Percentiles rank a stretch among this genome's conserved stretches.
phyloP scores from a whole-genome alignment of 1,140 invertebrate species.

The Saccostrea cuccullata region DNA sequence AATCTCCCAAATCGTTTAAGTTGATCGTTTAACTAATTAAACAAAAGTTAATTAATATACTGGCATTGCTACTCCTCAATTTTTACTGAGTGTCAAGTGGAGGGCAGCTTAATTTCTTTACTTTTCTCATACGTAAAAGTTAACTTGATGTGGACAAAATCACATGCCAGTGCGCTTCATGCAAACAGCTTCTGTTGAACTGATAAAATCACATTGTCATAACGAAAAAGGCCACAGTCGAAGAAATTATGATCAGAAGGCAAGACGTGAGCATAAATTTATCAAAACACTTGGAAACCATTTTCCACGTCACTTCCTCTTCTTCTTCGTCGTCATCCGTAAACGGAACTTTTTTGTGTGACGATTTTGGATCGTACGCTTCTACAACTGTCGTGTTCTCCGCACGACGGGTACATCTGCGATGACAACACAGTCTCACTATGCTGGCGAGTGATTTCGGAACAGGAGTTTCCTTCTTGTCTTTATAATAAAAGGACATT shows the following conservation, averaged over 20 bases:
- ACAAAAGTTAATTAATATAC: too few species aligned
- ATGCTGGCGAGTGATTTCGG: not conserved
- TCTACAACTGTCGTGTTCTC: not conserved
- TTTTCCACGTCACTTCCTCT: not conserved
- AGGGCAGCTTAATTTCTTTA: too few species aligned
- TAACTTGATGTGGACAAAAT: too few species aligned
- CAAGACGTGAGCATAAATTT: not conserved
- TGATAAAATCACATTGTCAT: not conserved
- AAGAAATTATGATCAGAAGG: not conserved
- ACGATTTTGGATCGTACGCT: not conserved
- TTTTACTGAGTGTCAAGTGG: too few species aligned
- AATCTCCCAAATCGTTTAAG: too few species aligned
- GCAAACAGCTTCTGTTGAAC: not conserved
- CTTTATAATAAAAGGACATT: conserved; percentile 18
- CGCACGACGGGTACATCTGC: not conserved
- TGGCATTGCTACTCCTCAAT: too few species aligned
- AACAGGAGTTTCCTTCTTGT: not conserved
- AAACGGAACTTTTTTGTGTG: not conserved
- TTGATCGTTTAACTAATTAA: too few species aligned
- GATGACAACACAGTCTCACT: conserved; percentile 13
- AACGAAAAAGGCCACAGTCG: not conserved
- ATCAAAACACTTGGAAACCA: conserved; percentile 16
- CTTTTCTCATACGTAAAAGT: too few species aligned
- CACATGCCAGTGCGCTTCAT: too few species aligned
- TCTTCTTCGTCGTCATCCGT: not conserved